Conservation (phyloP, 2,113 vertebrate species). For the Muntiacus reevesi region DNA sequence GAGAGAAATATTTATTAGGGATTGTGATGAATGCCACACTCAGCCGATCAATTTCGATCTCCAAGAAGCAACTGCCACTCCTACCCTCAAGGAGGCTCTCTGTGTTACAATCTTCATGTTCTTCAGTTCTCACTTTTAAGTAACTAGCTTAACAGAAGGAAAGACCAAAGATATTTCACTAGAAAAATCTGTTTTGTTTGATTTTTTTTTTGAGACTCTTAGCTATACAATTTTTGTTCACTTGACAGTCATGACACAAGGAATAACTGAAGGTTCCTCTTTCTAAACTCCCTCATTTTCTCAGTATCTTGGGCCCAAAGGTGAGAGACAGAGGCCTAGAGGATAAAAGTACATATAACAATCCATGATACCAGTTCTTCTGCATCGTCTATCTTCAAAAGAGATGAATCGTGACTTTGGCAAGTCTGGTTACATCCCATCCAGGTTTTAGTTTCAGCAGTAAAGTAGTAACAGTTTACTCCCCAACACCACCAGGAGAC, state of each 20-base stretch:
- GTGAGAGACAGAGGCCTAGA: neutral
- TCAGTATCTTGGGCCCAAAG: neutral
- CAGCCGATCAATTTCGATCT: neutral
- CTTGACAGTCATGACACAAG: neutral
- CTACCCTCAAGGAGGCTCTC: neutral
- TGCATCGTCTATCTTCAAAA: constrained; percentile 13
- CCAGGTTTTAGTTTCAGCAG: neutral
- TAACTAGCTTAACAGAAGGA: neutral
- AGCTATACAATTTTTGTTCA: neutral
- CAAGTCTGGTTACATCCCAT: neutral
- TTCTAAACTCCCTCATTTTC: neutral
- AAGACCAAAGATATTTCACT: neutral
- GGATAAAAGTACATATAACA: neutral
- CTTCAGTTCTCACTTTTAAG: neutral
- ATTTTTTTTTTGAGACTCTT: neutral
- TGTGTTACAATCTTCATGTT: neutral
- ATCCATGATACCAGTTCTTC: constrained; percentile 17
- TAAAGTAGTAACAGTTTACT: constrained; percentile 45
- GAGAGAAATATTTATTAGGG: neutral
- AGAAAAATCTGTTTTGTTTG: neutral
- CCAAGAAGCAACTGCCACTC: neutral
- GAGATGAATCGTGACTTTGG: neutral
- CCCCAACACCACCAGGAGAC: neutral
- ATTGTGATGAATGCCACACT: neutral
- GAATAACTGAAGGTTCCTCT: neutral